These are phyloP conservation scores for Ammodytes marinus DNA, from an alignment of 2,113 vertebrate species.

Conservation along the genomic window DNA sequence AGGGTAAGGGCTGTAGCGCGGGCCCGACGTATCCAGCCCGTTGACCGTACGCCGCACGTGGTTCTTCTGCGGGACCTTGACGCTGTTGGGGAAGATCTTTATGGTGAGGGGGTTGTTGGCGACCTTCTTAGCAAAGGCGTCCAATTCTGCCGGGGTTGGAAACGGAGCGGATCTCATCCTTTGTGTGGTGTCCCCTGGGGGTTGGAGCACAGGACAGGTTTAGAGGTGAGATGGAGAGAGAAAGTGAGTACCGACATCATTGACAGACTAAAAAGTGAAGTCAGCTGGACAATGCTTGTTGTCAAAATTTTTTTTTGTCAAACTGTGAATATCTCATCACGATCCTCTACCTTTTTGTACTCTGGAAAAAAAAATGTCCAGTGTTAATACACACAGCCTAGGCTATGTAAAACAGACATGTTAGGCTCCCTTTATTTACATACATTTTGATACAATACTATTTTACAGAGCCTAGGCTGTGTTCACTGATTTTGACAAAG, in stretches of 20 bases:
- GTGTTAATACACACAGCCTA: too few species aligned
- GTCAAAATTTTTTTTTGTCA: too few species aligned
- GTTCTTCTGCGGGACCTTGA: slow-evolving; percentile 99
- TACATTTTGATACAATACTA: too few species aligned
- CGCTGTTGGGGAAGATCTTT: slow-evolving; percentile 99
- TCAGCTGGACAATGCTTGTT: too few species aligned
- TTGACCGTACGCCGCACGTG: slow-evolving; percentile 98
- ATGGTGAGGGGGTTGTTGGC: slow-evolving; percentile 99
- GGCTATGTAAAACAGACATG: too few species aligned
- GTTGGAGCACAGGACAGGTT: slow-evolving; percentile 67
- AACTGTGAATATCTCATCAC: too few species aligned
- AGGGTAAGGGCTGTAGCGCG: slow-evolving; percentile 98
- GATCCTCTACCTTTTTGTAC: too few species aligned
- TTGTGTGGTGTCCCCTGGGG: slow-evolving; percentile 99
- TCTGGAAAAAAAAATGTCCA: too few species aligned
- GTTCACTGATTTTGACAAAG: too few species aligned
- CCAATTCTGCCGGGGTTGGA: slow-evolving; percentile 99
- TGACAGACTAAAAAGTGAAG: too few species aligned
- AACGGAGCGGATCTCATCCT: slow-evolving; percentile 99
- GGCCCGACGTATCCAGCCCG: slow-evolving; percentile 97
- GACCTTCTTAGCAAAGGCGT: slow-evolving; percentile 99
- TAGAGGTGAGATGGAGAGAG: slow-evolving; percentile 37
- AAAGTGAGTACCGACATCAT: slow-evolving; percentile 3
- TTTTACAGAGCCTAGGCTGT: too few species aligned
- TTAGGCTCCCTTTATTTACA: too few species aligned